Percentiles rank a stretch among this genome's conserved stretches.
These are phyloP conservation scores for Microctenopoma steveboyesi DNA, from an alignment of 2,797 vertebrate species.

Conservation along the genomic window DNA sequence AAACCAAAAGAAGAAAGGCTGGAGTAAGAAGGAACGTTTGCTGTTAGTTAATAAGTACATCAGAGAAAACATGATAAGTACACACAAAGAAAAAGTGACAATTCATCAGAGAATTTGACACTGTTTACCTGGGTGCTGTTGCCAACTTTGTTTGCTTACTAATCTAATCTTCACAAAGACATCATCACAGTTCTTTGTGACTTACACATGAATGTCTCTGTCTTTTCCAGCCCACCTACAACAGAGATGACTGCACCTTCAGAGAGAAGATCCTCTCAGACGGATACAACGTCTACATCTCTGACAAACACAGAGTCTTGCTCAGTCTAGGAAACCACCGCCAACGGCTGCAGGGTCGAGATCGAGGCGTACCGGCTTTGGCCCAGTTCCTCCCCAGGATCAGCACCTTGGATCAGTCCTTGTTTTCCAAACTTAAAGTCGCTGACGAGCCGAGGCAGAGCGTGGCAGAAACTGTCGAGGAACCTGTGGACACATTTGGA, in stretches of 20 bases:
- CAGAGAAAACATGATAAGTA: background rate
- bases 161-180: background rate
- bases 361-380: conserved; percentile 79
- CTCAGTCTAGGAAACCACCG: conserved; percentile 88
- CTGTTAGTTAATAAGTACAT: background rate
- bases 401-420: conserved; percentile 74
- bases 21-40: background rate
- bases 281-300: conserved; percentile 90
- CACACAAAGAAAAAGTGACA: background rate
- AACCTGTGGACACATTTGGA: conserved; percentile 82
- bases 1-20: background rate
- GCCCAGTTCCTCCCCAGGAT: conserved; percentile 92
- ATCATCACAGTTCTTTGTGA: background rate
- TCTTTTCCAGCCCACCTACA: conserved; percentile 82
- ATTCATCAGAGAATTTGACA: background rate
- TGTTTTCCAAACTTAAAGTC: conserved; percentile 18
- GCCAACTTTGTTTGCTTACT: background rate
- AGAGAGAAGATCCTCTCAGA: conserved; percentile 89
- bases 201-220: background rate
- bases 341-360: conserved; percentile 83
- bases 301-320: conserved; percentile 79
- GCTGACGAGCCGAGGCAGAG: conserved; percentile 46
- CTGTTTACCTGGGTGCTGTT: background rate
- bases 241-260: conserved; percentile 90
- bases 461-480: conserved; percentile 31